Conservation (phyloP, 2,888 invertebrate genomes). For the Sphecodes monilicornis region DNA sequence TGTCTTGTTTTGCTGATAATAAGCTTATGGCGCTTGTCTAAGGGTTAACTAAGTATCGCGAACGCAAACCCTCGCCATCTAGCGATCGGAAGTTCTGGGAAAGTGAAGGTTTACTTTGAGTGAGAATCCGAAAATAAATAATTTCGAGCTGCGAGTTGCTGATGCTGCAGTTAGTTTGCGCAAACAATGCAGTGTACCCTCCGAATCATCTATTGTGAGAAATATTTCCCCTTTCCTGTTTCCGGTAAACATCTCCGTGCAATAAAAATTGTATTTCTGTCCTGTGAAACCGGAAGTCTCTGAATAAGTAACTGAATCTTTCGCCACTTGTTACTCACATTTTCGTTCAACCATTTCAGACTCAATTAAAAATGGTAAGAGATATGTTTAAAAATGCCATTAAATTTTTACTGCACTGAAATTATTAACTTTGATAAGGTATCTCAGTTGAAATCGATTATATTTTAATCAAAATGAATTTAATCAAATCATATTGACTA, state of each 20-base stretch:
- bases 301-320: too few relatives aligned
- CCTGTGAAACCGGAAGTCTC: too few relatives aligned
- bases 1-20: conserved; percentile 44
- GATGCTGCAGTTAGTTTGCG: neutral
- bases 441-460: too few relatives aligned
- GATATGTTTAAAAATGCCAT: neutral
- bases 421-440: too few relatives aligned
- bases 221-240: neutral
- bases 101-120: conserved; percentile 10
- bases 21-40: conserved; percentile 51
- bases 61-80: conserved; percentile 41
- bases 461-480: too few relatives aligned
- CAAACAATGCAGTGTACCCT: neutral
- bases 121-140: neutral
- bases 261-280: neutral
- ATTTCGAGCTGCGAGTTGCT: neutral
- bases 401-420: neutral
- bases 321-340: neutral
- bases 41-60: conserved; percentile 50
- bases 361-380: too few relatives aligned
- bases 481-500: too few relatives aligned
- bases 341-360: neutral
- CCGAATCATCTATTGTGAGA: neutral
- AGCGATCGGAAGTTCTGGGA: conserved; percentile 33
- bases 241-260: neutral